These are phyloP conservation scores for Rotaria sp. DNA, from an alignment of 2,888 invertebrate genomes.

Conservation along the genomic window DNA sequence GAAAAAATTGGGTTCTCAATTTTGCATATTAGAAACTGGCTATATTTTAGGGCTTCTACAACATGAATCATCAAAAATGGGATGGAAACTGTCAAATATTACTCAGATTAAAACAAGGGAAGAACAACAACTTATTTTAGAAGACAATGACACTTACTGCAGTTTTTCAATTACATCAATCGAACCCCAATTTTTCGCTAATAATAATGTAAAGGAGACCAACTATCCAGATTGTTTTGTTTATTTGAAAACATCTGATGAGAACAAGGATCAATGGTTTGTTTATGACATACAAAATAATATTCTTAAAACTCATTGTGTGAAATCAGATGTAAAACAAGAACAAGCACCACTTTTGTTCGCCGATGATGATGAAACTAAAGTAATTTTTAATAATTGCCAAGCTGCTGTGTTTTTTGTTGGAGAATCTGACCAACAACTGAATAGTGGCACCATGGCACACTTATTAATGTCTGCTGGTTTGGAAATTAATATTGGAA, in stretches of 20 bases:
- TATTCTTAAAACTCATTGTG: neutral
- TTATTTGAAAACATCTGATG: neutral
- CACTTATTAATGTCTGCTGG: neutral
- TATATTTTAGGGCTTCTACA: slow-evolving; percentile 5
- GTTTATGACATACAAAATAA: neutral
- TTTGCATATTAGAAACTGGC: slow-evolving; percentile 20
- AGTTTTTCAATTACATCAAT: neutral
- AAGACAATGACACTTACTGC: neutral
- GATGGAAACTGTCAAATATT: neutral
- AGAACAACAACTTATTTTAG: neutral
- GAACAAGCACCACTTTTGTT: neutral
- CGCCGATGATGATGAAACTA: neutral
- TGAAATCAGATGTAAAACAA: no score
- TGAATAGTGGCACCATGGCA: neutral
- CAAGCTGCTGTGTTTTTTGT: neutral
- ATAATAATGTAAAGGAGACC: neutral
- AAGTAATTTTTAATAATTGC: neutral
- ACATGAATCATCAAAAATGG: neutral
- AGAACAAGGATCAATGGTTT: neutral
- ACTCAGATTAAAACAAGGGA: neutral
- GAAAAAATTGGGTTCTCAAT: neutral
- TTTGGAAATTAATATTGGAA: neutral
- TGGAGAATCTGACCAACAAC: neutral
- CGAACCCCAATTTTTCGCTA: neutral
- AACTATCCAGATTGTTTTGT: neutral